Conservation (phyloP, 2,888 invertebrate species). For the Amblyteles armatorius region DNA sequence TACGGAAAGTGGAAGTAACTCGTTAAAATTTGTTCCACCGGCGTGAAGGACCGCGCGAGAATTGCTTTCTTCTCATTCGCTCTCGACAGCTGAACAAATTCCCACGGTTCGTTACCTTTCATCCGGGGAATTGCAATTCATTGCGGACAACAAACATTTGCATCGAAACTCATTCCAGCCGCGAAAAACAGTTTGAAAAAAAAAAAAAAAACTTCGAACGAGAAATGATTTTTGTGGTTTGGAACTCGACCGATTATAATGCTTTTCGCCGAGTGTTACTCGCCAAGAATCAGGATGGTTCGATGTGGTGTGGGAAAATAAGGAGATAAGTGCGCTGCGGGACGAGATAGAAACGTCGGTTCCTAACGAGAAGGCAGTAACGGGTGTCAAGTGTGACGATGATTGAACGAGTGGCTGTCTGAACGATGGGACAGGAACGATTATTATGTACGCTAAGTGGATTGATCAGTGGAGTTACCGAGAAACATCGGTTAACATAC, state of each 20-base stretch:
- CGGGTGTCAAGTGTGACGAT: conserved; percentile 66
- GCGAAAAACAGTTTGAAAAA: not conserved
- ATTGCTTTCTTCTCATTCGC: conserved; percentile 27
- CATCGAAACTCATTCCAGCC: not conserved
- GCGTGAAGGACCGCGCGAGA: conserved; percentile 11
- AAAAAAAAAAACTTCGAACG: not conserved
- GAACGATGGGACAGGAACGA: conserved; percentile 32
- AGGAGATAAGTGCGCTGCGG: conserved; percentile 27
- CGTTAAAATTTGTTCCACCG: conserved; percentile 19
- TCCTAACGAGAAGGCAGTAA: conserved; percentile 57
- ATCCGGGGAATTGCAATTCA: conserved; percentile 33
- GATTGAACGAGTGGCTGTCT: conserved; percentile 61
- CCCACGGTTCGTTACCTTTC: conserved; percentile 28
- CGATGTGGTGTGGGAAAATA: conserved; percentile 47
- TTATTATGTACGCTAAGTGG: conserved; percentile 43
- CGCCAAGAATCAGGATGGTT: not conserved
- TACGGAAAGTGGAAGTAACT: conserved; percentile 25
- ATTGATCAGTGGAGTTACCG: conserved; percentile 46
- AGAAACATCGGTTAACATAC: conserved; percentile 16
- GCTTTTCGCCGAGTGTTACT: conserved; percentile 9
- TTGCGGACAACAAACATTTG: not conserved
- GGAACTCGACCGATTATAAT: conserved; percentile 2
- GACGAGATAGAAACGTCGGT: conserved; percentile 62
- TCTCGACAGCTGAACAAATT: conserved; percentile 40
- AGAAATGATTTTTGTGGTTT: not conserved